These are phyloP conservation scores for Peucedramus taeniatus DNA, from an alignment of 2,113 vertebrate genomes.

Conservation along the genomic window DNA sequence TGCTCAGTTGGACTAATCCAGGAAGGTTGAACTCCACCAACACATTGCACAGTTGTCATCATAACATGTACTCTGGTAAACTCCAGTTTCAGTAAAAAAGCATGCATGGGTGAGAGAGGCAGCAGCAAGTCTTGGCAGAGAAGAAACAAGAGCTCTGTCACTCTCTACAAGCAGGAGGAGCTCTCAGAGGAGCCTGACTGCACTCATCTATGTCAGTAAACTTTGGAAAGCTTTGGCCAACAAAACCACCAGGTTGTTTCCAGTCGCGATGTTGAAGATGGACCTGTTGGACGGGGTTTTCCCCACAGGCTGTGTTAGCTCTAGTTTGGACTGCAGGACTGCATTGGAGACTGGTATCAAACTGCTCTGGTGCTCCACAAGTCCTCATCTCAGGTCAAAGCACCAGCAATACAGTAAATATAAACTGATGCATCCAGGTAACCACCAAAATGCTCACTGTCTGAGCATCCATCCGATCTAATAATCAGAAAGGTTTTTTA, in stretches of 20 bases:
- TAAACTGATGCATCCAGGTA: not conserved
- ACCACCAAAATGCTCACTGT: not conserved
- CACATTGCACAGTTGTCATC: not conserved
- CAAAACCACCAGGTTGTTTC: not conserved
- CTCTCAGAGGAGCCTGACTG: not conserved
- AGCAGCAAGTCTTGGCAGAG: not conserved
- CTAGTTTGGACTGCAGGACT: not conserved
- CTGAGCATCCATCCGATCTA: not conserved
- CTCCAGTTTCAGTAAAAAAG: not conserved
- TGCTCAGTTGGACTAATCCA: not conserved
- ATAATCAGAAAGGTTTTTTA: not conserved
- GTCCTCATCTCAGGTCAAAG: not conserved
- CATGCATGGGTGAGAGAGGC: not conserved
- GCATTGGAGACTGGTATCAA: rapidly evolving
- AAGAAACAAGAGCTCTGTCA: not conserved
- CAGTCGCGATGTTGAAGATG: not conserved
- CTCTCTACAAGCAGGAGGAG: not conserved
- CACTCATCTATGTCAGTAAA: not conserved
- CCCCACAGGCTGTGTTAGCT: not conserved
- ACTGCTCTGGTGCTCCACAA: not conserved
- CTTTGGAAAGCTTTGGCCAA: not conserved
- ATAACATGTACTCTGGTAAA: not conserved
- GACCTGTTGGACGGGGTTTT: not conserved
- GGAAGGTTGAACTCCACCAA: not conserved
- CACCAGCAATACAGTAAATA: not conserved